Percentiles rank a stretch among this genome's conserved stretches.
Conservation (phyloP, 2,888 invertebrate species). For the Calameuta pallipes region DNA sequence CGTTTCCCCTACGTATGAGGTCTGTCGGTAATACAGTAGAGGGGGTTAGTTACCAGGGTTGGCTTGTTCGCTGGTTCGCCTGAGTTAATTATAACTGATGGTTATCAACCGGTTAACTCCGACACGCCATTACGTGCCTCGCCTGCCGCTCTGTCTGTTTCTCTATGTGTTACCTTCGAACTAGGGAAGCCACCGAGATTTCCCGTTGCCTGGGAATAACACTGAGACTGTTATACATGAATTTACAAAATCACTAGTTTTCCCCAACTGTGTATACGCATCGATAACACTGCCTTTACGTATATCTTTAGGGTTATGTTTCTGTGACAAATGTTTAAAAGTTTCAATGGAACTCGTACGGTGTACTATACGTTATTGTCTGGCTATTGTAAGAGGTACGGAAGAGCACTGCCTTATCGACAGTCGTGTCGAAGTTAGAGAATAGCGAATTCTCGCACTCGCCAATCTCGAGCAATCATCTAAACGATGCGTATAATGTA, state of each 20-base stretch:
- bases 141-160: conserved; percentile 46
- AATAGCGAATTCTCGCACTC: background rate
- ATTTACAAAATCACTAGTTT: background rate
- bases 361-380: background rate
- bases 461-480: conserved; percentile 57
- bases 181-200: conserved; percentile 24
- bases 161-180: conserved; percentile 24
- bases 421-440: background rate
- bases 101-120: conserved; percentile 66
- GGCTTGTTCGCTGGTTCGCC: conserved; percentile 64
- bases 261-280: background rate
- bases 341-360: background rate
- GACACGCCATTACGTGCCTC: conserved; percentile 66
- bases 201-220: conserved; percentile 11
- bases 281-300: background rate
- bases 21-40: conserved; percentile 34
- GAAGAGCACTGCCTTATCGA: background rate
- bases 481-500: conserved; percentile 58
- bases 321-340: background rate
- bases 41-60: conserved; percentile 55
- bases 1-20: conserved; percentile 22
- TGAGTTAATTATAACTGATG: conserved; percentile 67
- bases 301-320: background rate
- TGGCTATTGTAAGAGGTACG: background rate
- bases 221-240: background rate